Evolutionary conservation across 2,888 invertebrate genomes (phyloP).

Genomic region (Yponomeuta malinellus): DNA sequence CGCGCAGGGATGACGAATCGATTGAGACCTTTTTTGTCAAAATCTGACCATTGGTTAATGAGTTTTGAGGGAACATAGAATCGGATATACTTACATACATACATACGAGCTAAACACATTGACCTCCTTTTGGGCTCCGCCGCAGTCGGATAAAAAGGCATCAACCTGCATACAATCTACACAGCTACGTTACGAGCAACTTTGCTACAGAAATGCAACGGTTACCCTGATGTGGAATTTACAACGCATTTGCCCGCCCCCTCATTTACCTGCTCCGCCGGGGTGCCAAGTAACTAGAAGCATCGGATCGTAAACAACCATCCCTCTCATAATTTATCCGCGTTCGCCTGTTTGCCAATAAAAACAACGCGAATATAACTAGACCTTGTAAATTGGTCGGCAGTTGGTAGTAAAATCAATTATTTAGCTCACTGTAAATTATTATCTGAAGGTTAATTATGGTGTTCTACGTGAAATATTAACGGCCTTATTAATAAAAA

Average conservation of each 20-base stretch:
- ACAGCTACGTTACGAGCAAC: too few relatives aligned
- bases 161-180: too few relatives aligned
- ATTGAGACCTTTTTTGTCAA: too few relatives aligned
- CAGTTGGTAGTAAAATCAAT: not conserved
- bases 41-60: too few relatives aligned
- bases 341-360: not conserved
- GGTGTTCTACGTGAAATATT: too few relatives aligned
- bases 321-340: not conserved
- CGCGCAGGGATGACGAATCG: too few relatives aligned
- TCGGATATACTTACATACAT: too few relatives aligned
- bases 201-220: not conserved
- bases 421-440: not conserved
- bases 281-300: not conserved
- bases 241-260: not conserved
- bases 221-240: not conserved
- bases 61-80: too few relatives aligned
- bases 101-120: too few relatives aligned
- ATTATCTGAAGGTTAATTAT: not conserved
- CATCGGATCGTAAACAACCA: not conserved
- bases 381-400: not conserved
- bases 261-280: not conserved
- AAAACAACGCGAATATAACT: not conserved
- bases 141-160: too few relatives aligned
- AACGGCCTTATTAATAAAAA: too few relatives aligned
- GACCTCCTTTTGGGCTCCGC: too few relatives aligned